These are phyloP conservation scores for Drosophila mimetica DNA, from an alignment of 2,888 invertebrate species.

Conservation along the genomic window DNA sequence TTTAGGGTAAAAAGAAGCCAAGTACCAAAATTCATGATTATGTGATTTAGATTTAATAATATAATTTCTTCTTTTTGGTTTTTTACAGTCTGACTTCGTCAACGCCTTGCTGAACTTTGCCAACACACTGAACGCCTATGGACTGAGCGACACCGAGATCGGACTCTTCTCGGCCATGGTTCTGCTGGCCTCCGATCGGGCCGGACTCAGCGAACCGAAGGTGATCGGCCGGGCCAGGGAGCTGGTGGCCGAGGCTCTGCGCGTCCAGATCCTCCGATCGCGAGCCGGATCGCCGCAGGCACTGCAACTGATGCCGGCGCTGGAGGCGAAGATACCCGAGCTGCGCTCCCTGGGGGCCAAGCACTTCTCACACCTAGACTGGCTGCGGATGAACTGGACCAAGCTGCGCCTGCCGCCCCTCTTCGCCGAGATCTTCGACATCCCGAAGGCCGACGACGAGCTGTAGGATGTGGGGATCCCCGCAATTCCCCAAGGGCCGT, in stretches of 20 bases:
- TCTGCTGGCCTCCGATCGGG: slow-evolving; percentile 91
- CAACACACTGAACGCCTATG: slow-evolving; percentile 89
- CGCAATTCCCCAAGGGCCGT: slow-evolving; percentile 30
- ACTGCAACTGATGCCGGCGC: slow-evolving; percentile 84
- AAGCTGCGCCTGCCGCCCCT: slow-evolving; percentile 94
- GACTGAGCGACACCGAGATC: slow-evolving; percentile 94
- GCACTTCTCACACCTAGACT: slow-evolving; percentile 93
- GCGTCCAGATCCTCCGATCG: slow-evolving; percentile 88
- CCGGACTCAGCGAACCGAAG: slow-evolving; percentile 92
- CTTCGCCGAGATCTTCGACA: slow-evolving; percentile 98
- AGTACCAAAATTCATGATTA: too few species aligned
- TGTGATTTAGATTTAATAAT: too few species aligned
- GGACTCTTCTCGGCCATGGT: slow-evolving; percentile 95
- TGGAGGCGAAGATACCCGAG: slow-evolving; percentile 89
- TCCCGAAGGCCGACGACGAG: slow-evolving; percentile 93
- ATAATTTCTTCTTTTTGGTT: too few species aligned
- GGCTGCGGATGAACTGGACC: slow-evolving; percentile 96
- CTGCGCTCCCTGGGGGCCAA: slow-evolving; percentile 91
- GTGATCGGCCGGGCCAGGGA: slow-evolving; percentile 92
- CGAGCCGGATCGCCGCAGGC: slow-evolving; percentile 83
- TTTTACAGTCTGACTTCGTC: slow-evolving; percentile 92
- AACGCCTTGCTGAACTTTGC: slow-evolving; percentile 92
- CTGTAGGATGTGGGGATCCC: slow-evolving; percentile 62
- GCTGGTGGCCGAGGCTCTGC: slow-evolving; percentile 93
- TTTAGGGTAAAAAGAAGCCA: too few species aligned